Evolutionary conservation across 2,797 vertebrate species (phyloP), one percentile per base, ranked within the genome.

Genomic region (Sebastes oblongus): DNA sequence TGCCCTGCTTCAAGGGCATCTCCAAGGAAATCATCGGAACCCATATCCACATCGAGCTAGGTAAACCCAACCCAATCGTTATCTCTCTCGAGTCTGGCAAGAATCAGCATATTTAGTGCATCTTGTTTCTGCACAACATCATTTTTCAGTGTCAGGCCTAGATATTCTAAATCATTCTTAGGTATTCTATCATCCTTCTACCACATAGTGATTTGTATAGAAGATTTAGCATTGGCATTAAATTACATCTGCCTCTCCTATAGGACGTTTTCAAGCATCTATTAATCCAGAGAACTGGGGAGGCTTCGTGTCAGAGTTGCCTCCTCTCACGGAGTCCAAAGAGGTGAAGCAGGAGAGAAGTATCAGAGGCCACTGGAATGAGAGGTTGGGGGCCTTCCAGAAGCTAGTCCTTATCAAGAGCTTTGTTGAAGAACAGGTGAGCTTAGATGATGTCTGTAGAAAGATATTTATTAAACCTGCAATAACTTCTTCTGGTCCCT

Each of bases 371-470:
- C 58, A 82, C 27, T 96, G 95, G 96, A 81, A 92, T 55, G 79
- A 90, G 32, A 92, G 87, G 59, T 74, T 97, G 62, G 94, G 81
- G 30, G 56, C 88, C 32, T 97, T 97, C 89, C 96, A 97, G 80
- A 97, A 97, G 75, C 89, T 97, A 18, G 87, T 97, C 69, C 86
- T 97, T 24, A 91, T 97, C 74, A 97, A 97, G 82, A 94, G 92
- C 78, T 94, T 96, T 88, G 90, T 94, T 88, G 95, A 96, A 89
- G 96, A 97, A 89, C 97, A 96, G 91, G 96, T 97, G 91, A 54
- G 69, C 6, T 20, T 3, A 2, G 12, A 79, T 10, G 4, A 70
- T 29, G 7, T 73, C 5, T 61, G 4, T 50, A 22, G 5, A 32
- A 55, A 62, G 27, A 52, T 66, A 32, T 66, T 18, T 62, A 27